Base-by-base conservation (phyloP, 2,888 invertebrate genomes). In the Tiliacea aurago region DNA sequence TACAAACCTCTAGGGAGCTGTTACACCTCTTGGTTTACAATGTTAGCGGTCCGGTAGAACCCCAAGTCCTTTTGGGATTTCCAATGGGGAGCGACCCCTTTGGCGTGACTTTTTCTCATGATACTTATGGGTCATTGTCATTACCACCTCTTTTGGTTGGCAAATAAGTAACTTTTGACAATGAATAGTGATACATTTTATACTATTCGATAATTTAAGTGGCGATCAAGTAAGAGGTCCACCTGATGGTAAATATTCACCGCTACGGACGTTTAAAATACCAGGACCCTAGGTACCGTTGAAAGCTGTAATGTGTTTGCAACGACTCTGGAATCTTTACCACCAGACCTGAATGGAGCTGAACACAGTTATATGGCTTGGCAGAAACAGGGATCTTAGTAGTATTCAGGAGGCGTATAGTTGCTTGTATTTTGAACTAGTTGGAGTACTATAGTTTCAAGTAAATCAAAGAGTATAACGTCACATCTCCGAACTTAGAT, bases 71-170 rank as follows among this genome's bases (percentile, higher is more conserved):
- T 58, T 51, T 58, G 83, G 78, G 78, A 69, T 58, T 72, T 45
- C 37, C 4, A 45, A 37, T 7, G 13, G 61, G 72, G 78, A 56
- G 43, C 53, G 23, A 61, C 61, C 80, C 78, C 72, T 53, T n/a
- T 83, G 3, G 28, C 78, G 68, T 83, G 80, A 51, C 61, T 72
- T 62, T 72, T 78, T 72, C 65, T 72, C 65, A 83, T 83, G 61
- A 72, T 51, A 64, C 43, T 77, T 56, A 64, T n/a, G 11, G 23
- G 41, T 10, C 15, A 33, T 18, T 64, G 33, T 43, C n/a, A 23
- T 65, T 61, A 64, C 41, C 47, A 51, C 62, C 51, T 71, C 18
- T 64, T 81, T 79, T 64, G 13, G 23, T 10, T 62, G 2, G 28
- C 7, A 65, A 62, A 66, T 65, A 59, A 65, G 23, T 59, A 37